Conservation (phyloP, 2,888 invertebrate species). For the Cheilosia pagana region DNA sequence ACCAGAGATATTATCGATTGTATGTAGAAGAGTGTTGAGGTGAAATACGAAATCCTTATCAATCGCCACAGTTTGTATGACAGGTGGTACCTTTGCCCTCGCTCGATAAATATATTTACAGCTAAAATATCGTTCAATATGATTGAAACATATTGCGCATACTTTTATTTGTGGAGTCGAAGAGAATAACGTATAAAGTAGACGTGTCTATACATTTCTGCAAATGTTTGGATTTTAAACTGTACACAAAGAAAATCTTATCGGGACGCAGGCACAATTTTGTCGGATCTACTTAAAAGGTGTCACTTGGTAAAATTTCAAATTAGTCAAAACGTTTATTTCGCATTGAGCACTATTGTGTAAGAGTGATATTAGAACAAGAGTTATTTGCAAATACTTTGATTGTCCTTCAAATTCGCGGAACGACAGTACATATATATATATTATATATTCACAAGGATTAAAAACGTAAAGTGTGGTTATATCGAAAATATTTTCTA, state of each 20-base stretch:
- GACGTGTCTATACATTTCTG: background rate
- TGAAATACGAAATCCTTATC: conserved; percentile 57
- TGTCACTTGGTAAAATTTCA: conserved; percentile 2
- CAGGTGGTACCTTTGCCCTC: conserved; percentile 55
- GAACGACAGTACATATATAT: too few relatives aligned
- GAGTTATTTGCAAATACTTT: background rate
- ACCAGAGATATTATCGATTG: conserved; percentile 48
- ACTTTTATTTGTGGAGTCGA: background rate
- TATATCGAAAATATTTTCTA: too few relatives aligned
- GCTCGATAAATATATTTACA: conserved; percentile 47
- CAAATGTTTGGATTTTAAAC: conserved; percentile 28
- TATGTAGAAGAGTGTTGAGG: background rate
- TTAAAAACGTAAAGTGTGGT: too few relatives aligned
- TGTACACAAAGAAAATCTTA: background rate
- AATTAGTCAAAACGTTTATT: conserved; percentile 33
- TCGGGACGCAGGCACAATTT: conserved; percentile 11
- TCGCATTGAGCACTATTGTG: background rate
- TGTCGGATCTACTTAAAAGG: conserved; percentile 23
- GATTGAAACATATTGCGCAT: conserved; percentile 62
- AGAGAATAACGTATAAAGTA: background rate
- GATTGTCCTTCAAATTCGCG: too few relatives aligned
- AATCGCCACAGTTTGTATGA: conserved; percentile 44
- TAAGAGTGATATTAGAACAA: background rate
- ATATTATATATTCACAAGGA: too few relatives aligned
- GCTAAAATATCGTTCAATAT: conserved; percentile 34